Conservation (phyloP, 2,888 invertebrate species). For the Dynastes tityus region DNA sequence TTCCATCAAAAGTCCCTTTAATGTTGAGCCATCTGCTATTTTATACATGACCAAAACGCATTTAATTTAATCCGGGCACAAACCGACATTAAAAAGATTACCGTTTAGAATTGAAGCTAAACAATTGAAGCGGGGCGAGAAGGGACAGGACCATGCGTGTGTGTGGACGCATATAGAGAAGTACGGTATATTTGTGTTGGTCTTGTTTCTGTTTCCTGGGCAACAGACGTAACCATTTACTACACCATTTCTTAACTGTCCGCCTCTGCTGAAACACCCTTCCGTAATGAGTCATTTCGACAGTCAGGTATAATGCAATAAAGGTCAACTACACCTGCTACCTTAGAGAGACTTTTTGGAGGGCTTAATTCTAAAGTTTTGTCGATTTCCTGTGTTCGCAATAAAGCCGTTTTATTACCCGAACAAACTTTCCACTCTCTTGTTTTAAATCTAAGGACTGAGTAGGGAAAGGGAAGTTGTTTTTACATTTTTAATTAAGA, state of each 20-base stretch:
- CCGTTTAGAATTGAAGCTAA: slow-evolving; percentile 34
- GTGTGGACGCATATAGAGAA: slow-evolving; percentile 13
- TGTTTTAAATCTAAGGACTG: neutral
- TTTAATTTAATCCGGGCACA: slow-evolving; percentile 37
- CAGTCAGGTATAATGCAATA: slow-evolving; percentile 35
- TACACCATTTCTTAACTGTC: slow-evolving; percentile 5
- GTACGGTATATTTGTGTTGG: slow-evolving; percentile 25
- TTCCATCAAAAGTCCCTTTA: slow-evolving; percentile 3
- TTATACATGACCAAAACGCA: slow-evolving; percentile 14
- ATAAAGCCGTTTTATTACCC: slow-evolving; percentile 22
- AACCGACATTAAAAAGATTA: slow-evolving; percentile 42
- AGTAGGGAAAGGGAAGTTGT: neutral
- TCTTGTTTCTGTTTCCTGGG: slow-evolving; percentile 36
- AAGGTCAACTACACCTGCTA: slow-evolving; percentile 43
- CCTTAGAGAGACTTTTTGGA: slow-evolving; percentile 31
- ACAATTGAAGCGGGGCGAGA: slow-evolving; percentile 33
- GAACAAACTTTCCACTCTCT: slow-evolving; percentile 18
- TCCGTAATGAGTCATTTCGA: slow-evolving; percentile 40
- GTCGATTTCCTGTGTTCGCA: slow-evolving; percentile 32
- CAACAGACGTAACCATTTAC: slow-evolving; percentile 36
- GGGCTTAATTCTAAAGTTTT: slow-evolving; percentile 29
- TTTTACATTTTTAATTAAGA: slow-evolving; percentile 9
- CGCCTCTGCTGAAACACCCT: slow-evolving; percentile 31
- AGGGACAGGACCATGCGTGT: neutral
- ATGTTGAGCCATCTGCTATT: slow-evolving; percentile 1